Percentiles rank a stretch among this genome's conserved stretches.
phyloP scores from a whole-genome alignment of 2,888 invertebrate species.

The Caenorhabditis virilis region DNA sequence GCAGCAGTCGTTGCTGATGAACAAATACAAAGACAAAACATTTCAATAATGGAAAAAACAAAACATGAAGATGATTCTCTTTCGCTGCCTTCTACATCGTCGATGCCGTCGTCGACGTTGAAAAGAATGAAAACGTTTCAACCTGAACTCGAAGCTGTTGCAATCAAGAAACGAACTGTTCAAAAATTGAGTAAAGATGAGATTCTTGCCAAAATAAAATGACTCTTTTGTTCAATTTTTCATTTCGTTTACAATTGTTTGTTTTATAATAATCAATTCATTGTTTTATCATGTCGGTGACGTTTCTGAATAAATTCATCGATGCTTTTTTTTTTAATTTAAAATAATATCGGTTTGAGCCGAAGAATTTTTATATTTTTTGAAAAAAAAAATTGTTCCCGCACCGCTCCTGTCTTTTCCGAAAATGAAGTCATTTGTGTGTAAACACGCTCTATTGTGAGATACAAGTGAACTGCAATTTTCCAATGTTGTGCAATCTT shows the following conservation, averaged over 20 bases:
- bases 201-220: slow-evolving; percentile 35
- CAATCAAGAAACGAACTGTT: slow-evolving; percentile 15
- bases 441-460: slow-evolving; percentile 26
- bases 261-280: too few species aligned
- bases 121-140: neutral
- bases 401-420: too few species aligned
- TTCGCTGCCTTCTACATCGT: neutral
- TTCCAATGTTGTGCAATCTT: slow-evolving; percentile 37
- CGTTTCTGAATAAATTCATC: too few species aligned
- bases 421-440: too few species aligned
- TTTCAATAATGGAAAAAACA: neutral
- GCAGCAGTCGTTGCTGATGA: neutral
- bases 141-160: slow-evolving; percentile 30
- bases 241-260: too few species aligned
- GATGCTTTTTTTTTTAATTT: too few species aligned
- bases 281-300: too few species aligned
- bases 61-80: neutral
- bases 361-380: too few species aligned
- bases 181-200: slow-evolving; percentile 24
- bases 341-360: too few species aligned
- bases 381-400: too few species aligned
- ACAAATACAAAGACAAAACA: neutral
- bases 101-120: neutral
- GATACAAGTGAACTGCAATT: slow-evolving; percentile 26
- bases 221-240: too few species aligned